Evolutionary conservation across 2,797 vertebrate species (phyloP), one percentile per base, ranked within the genome.

Genomic region (Arrhamphus sclerolepis): DNA sequence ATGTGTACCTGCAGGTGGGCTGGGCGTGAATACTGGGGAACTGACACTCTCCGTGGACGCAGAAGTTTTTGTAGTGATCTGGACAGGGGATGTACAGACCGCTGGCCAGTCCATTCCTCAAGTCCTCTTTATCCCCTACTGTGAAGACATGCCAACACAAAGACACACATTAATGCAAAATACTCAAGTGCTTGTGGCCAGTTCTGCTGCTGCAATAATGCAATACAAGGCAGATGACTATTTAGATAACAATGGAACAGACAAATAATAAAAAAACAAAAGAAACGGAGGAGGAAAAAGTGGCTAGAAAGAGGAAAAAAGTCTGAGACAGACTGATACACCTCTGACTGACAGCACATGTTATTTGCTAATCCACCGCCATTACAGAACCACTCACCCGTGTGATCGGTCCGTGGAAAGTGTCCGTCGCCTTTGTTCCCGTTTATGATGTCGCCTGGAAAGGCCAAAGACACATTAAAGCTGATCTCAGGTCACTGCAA

Each of bases 11-110:
- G 96, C 98, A 99, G 66, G 96, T 98, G 0, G 97, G 97, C 84
- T 95, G 94, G 80, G 94, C 93, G 91, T 94, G 92, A 66, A 93
- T 93, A 62, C 92, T 89, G 61, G 96, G 94, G 83, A 96, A 97
- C 86, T 98, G 96, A 64, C 98, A 99, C 82, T 97, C 98, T 78
- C 98, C 98, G 0, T 99, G 96, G 89, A 97, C 91, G 75, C 98
- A 99, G 92, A 95, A 98, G 86, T 96, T 95, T 40, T 96, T 96
- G 91, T 94, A 97, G 77, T 93, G 91, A 56, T 98, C 97, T 52
- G 98, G 96, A 92, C 98, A 99, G 52, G 96, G 96, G 77, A 95
- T 95, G 89, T 95, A 95, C 60, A 95, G 92, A 62, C 94, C 94
- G 65, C 93, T 92, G 56, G 94, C 95, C 70, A 94, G 93, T 70